These are phyloP conservation scores for Microplitis mediator DNA, from an alignment of 1,140 invertebrate genomes.

Conservation along the genomic window DNA sequence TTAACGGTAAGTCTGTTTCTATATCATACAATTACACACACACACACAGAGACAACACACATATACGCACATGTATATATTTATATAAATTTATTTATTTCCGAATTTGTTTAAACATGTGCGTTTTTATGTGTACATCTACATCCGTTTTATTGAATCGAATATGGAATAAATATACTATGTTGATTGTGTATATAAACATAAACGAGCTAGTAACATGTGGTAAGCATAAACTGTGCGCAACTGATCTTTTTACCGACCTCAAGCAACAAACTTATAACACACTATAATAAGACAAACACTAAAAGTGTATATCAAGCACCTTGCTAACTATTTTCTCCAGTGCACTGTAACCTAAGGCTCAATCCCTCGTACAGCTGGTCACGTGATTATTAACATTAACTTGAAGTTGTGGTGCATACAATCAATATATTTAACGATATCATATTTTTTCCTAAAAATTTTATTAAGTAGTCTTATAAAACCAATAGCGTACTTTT, in stretches of 20 bases:
- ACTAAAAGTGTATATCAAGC: constrained; percentile 11
- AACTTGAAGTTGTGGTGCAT: not conserved
- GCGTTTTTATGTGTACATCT: not conserved
- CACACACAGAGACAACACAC: not conserved
- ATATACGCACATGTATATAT: not conserved
- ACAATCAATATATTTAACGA: not conserved
- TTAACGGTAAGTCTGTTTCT: not conserved
- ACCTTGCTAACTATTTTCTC: constrained; percentile 8
- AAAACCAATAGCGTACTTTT: no score
- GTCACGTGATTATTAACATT: constrained; percentile 28
- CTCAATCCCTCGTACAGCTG: constrained; percentile 5
- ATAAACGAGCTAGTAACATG: constrained; percentile 14
- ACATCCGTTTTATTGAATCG: not conserved
- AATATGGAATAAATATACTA: not conserved
- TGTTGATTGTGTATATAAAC: not conserved
- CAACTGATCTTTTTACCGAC: constrained; percentile 3
- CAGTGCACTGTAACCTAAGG: constrained; percentile 1
- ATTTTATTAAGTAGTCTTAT: no score
- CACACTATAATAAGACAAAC: constrained; percentile 13
- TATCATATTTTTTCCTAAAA: no score
- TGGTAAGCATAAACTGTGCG: constrained; percentile 22
- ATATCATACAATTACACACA: not conserved
- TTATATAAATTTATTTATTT: no score
- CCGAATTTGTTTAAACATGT: not conserved
- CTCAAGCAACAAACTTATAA: constrained; percentile 3